Percentiles rank a stretch among this genome's conserved stretches.
Evolutionary conservation across 2,888 invertebrate species (phyloP).

Genomic region (Timema cristinae): DNA sequence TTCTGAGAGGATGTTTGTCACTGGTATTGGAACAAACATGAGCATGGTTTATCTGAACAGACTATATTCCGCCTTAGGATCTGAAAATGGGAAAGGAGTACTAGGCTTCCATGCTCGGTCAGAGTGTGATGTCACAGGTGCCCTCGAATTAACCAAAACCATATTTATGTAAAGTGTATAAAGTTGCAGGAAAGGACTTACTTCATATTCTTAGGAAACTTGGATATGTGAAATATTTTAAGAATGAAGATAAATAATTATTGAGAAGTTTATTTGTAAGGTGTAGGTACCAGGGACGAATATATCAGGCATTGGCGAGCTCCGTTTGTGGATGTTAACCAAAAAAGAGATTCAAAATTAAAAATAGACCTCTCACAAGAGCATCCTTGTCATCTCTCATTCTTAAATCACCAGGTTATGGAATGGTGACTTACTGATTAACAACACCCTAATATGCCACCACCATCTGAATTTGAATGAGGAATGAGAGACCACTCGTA

Average conservation of each 20-base stretch:
- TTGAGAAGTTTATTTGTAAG: background rate
- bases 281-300: constrained; percentile 1
- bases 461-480: background rate
- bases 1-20: background rate
- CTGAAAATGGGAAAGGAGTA: background rate
- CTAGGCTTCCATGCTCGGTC: background rate
- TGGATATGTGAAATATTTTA: background rate
- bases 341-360: background rate
- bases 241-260: background rate
- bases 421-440: constrained; percentile 1
- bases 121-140: too few species aligned
- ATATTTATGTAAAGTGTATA: background rate
- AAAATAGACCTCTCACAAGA: background rate
- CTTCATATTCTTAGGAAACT: background rate
- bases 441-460: constrained; percentile 1
- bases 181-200: background rate
- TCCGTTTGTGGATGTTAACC: background rate
- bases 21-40: background rate
- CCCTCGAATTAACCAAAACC: background rate
- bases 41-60: background rate
- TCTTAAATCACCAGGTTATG: background rate
- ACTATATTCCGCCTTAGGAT: background rate
- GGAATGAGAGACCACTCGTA: background rate
- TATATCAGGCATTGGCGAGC: background rate
- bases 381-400: background rate